Evolutionary conservation across 2,113 vertebrate species (phyloP).

Genomic region (chimpanzee (Pan troglodytes)): NHGRI_mPanTro3-v2.1_pri NC_072409.2:16192001-16192500

Average conservation of each 20-base stretch:
- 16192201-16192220: neutral
- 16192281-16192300: neutral
- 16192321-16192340: neutral
- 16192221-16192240: neutral
- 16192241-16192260: conserved; percentile 23
- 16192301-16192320: neutral
- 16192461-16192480: conserved; percentile 73
- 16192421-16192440: conserved; percentile 75
- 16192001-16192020: neutral
- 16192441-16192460: conserved; percentile 70
- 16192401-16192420: conserved; percentile 72
- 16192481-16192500: conserved; percentile 80
- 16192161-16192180: neutral
- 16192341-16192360: conserved; percentile 16
- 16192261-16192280: conserved; percentile 11
- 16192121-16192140: neutral
- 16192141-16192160: neutral
- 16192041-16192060: neutral
- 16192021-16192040: neutral
- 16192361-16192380: conserved; percentile 46
- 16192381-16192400: neutral
- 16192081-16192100: neutral
- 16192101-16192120: neutral
- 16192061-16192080: neutral
- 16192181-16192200: neutral